A percentile compares a stretch with the other conserved stretches of the same genome.
These are phyloP conservation scores for Camponotus fellah DNA, from an alignment of 2,888 invertebrate species.

Conservation along the genomic window DNA sequence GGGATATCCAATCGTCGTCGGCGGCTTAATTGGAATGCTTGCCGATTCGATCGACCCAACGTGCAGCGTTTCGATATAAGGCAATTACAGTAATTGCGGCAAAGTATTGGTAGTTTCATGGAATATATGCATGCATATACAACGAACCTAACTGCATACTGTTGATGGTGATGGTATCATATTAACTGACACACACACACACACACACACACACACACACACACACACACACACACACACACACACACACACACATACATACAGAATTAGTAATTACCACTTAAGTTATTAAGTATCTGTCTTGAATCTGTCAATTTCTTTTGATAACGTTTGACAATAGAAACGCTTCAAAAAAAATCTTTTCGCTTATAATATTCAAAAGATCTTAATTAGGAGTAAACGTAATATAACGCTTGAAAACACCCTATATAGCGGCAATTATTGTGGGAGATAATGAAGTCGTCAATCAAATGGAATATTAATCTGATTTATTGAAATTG, in stretches of 20 bases:
- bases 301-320: not conserved
- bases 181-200: constrained; percentile 40
- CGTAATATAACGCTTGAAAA: not conserved
- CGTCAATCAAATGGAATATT: constrained; percentile 46
- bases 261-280: constrained; percentile 19
- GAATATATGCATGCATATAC: constrained; percentile 18
- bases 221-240: too few relatives aligned
- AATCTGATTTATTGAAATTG: constrained; percentile 48
- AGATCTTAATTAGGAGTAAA: constrained; percentile 23
- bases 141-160: constrained; percentile 16
- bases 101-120: constrained; percentile 71
- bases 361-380: constrained; percentile 19
- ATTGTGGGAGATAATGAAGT: constrained; percentile 29
- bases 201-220: too few relatives aligned
- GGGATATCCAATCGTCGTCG: constrained; percentile 32
- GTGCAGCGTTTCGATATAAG: constrained; percentile 65
- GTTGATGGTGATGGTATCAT: constrained; percentile 53
- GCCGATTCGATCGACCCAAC: constrained; percentile 59
- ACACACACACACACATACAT: too few relatives aligned
- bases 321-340: not conserved
- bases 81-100: constrained; percentile 79
- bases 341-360: not conserved
- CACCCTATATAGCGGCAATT: constrained; percentile 23
- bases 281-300: not conserved
- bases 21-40: constrained; percentile 62